phyloP scores from a whole-genome alignment of 2,797 vertebrate species.

The Lates japonicus region DNA sequence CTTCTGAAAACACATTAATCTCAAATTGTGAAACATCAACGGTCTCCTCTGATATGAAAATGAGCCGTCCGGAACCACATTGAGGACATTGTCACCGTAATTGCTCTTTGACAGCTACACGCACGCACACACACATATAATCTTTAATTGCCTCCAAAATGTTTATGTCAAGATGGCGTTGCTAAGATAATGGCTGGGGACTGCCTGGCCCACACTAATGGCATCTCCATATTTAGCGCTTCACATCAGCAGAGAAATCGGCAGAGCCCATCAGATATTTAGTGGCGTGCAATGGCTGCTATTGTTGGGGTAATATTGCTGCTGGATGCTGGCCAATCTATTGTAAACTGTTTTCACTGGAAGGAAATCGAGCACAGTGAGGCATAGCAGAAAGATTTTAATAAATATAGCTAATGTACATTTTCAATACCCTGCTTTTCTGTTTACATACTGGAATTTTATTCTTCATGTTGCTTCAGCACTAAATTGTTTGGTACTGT shows the following conservation, averaged over 20 bases:
- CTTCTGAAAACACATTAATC: slow-evolving; percentile 74
- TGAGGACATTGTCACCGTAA: slow-evolving; percentile 76
- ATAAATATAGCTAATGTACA: slow-evolving; percentile 66
- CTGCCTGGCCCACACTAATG: slow-evolving; percentile 67
- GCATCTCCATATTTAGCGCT: slow-evolving; percentile 66
- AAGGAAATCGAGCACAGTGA: slow-evolving; percentile 64
- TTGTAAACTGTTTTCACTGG: too few relatives aligned
- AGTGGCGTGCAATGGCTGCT: slow-evolving; percentile 39
- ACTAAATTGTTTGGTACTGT: background rate
- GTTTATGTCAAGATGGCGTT: slow-evolving; percentile 74
- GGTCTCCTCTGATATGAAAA: slow-evolving; percentile 75
- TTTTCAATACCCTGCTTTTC: slow-evolving; percentile 33
- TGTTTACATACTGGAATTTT: slow-evolving; percentile 44
- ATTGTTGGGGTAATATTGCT: slow-evolving; percentile 57
- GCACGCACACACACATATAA: slow-evolving; percentile 37
- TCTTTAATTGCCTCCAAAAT: slow-evolving; percentile 80
- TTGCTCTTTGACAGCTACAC: slow-evolving; percentile 74
- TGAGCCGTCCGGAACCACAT: slow-evolving; percentile 62
- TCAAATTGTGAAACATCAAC: slow-evolving; percentile 60
- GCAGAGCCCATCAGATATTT: slow-evolving; percentile 65
- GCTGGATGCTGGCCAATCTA: slow-evolving; percentile 76
- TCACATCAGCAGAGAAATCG: slow-evolving; percentile 59
- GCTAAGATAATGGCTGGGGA: slow-evolving; percentile 69
- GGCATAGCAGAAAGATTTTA: slow-evolving; percentile 54
- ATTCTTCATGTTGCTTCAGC: slow-evolving; percentile 6